Percentiles rank a stretch among this genome's conserved stretches.
Conservation (phyloP, 2,113 vertebrate species). For the Istiophorus platypterus region DNA sequence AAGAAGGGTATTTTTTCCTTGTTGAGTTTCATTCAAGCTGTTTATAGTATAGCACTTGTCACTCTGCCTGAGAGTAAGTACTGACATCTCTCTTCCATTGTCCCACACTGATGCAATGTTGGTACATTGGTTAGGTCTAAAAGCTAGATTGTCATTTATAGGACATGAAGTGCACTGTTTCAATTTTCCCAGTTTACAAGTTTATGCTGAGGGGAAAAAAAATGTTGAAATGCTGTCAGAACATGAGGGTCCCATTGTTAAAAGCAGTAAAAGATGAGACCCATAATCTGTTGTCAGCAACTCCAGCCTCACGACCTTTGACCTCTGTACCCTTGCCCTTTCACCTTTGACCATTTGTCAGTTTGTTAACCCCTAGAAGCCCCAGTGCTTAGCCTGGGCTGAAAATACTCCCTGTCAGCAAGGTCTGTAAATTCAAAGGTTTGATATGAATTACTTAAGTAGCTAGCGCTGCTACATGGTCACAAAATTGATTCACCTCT, state of each 20-base stretch:
- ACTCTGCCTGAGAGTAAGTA: constrained; percentile 89
- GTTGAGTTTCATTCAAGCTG: constrained; percentile 87
- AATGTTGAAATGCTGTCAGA: constrained; percentile 90
- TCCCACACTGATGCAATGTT: constrained; percentile 83
- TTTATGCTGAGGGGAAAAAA: constrained; percentile 92
- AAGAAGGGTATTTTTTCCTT: constrained; percentile 78
- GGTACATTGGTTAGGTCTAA: constrained; percentile 93
- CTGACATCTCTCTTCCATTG: constrained; percentile 81
- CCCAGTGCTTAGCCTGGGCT: constrained; percentile 87
- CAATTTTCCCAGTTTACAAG: constrained; percentile 99
- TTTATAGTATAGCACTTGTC: constrained; percentile 91
- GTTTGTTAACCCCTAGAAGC: constrained; percentile 79
- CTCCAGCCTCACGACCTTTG: constrained; percentile 85
- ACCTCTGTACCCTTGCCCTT: constrained; percentile 67
- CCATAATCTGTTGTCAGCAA: constrained; percentile 86
- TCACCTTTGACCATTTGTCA: constrained; percentile 69
- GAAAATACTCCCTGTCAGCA: constrained; percentile 45
- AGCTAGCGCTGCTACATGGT: constrained; percentile 17
- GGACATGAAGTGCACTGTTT: constrained; percentile 98
- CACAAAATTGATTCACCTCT: constrained; percentile 16
- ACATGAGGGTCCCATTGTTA: constrained; percentile 86
- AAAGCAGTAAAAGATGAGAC: constrained; percentile 82
- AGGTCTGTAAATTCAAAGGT: constrained; percentile 61
- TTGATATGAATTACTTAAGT: background rate
- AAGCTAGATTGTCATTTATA: constrained; percentile 89